Base-by-base conservation (phyloP, 1,140 invertebrate species). In the Drosophila ogumai region DNA sequence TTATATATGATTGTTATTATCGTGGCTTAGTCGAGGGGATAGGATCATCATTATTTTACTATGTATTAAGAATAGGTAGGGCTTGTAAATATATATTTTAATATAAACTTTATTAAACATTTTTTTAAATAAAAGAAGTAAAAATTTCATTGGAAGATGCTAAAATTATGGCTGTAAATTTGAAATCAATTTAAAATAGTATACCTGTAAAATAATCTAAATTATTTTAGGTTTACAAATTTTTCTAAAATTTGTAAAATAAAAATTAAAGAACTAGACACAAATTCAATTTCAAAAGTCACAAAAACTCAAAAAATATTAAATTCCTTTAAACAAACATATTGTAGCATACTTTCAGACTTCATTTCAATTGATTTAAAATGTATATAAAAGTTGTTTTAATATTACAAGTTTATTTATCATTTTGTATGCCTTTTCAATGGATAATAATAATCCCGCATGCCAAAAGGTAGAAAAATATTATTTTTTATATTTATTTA, bases 1-100 rank as follows among this genome's bases (percentile, higher is more conserved):
- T 72, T 72, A 58, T 72, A 72, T 49, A 71, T 71, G 52, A 41
- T 58, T 32, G 38, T 47, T 69, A 34, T 61, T 64, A 17, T 12
- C 38, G 4, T 44, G 47, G 36, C 15, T 19, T 43, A 44, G 31
- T 59, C 1, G 25, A 7, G 40, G 22, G 10, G 4, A 36, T 17
- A 17, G 46, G 22, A 36, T 36, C 7, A 40, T 3, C 25, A 28
- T 28, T 49, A n/a, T 49, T 3, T 17, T 15, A 15, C 13, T 12
- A 12, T 12, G 9, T 32, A 4, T 1, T 19, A 6, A 22, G 2
- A 10, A 5, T 25, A 25, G 12, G 3, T 1, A 1, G 49, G 10
- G 1, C 7, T 31, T 28, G 7, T 34, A 13, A 8, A 52, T 4
- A 15, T 22, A n/a, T 19, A 31, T 19, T 15, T 36, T 7, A 22